Conservation (phyloP, 2,113 vertebrate genomes). For the Ptyas mucosa region DNA sequence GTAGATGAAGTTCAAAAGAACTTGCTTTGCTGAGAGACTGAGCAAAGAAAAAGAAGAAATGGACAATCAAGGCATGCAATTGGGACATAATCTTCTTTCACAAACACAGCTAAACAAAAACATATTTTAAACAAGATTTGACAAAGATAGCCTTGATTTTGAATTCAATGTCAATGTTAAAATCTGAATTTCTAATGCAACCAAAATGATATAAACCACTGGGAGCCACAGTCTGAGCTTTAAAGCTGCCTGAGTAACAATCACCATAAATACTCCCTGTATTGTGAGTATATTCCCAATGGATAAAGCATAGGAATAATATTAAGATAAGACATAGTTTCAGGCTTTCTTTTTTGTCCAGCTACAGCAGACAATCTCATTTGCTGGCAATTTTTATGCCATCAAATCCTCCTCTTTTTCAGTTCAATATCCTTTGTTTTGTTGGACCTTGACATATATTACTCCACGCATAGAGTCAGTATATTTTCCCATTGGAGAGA, state of each 20-base stretch:
- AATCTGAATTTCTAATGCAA: neutral
- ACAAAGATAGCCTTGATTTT: neutral
- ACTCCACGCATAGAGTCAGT: neutral
- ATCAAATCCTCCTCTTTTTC: neutral
- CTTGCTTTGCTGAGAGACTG: neutral
- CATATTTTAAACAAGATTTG: constrained; percentile 1
- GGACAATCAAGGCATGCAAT: constrained; percentile 12
- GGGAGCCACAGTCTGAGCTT: neutral
- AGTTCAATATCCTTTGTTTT: neutral
- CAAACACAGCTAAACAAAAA: constrained; percentile 17
- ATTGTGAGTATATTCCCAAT: neutral
- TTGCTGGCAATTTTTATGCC: neutral
- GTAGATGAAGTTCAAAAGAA: constrained; percentile 11
- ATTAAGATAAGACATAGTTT: neutral
- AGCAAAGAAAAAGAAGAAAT: constrained; percentile 9
- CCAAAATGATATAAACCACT: neutral
- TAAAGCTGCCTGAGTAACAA: neutral
- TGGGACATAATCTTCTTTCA: constrained; percentile 9
- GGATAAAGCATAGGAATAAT: neutral
- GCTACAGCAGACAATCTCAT: neutral
- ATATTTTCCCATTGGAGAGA: neutral
- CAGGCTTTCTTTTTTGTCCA: neutral
- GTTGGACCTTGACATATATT: neutral
- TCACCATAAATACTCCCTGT: neutral
- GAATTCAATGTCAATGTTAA: neutral